Base-by-base conservation (phyloP, 1,140 invertebrate species). In the Trichoplusia ni region DNA sequence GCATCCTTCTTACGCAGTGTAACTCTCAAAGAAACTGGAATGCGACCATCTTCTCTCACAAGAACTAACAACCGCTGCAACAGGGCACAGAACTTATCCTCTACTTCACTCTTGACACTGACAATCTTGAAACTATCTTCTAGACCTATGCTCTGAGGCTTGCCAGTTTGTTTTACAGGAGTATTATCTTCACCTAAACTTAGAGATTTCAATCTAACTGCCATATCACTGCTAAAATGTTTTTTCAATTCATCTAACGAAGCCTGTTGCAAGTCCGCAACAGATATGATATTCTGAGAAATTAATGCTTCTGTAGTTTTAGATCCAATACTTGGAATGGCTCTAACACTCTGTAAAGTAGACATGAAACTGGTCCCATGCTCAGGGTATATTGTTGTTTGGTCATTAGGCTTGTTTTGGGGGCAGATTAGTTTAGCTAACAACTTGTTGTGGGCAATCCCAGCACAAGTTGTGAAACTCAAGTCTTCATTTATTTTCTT, bases 361-460 rank as follows among this genome's bases (percentile, higher is more conserved):
- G 92, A 90, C 87, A 97, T 92, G 61, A 97, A 92, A 23, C 91
- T 82, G 19, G 90, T 71, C 9, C 92, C 93, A 70, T 93, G 92
- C 61, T 93, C 93, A 14, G 96, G 95, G 65, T 93, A 95, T 44
- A 97, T 82, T 9, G 94, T 90, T 5, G 96, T 97, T 77, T 97
- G 96, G 70, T 96, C 93, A 84, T 97, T 95, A 1, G 96, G 95
- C 85, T 96, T 96, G 73, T 96, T 91, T 40, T 92, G 84, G 25
- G 92, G 92, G 64, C 95, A 94, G 13, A 93, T 94, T 27, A 97
- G 84, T 87, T 97, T 97, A 2, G 96, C 94, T 69, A 97, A 81
- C 42, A 97, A 79, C 87, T 97, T 97, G 80, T 97, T 97, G 68
- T 96, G 94, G 27, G 95, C 93, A 65, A 97, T 93, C 8, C 96